phyloP scores from a whole-genome alignment of 2,888 invertebrate genomes.

The Pollenia angustigena region DNA sequence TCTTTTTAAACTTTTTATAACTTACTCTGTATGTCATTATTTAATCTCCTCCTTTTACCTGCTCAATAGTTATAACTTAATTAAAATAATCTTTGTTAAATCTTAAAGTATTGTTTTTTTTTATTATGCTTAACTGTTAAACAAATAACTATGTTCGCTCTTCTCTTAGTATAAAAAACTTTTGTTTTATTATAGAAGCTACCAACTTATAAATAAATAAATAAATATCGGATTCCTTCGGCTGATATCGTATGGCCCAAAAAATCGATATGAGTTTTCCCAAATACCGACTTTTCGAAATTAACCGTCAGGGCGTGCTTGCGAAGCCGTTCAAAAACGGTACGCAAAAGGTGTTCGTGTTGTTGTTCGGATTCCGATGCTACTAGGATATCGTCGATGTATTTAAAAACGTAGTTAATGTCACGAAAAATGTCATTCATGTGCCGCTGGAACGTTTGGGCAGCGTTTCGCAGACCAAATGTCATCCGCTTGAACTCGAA shows the following conservation, averaged over 20 bases:
- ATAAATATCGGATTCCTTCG: conserved; percentile 61
- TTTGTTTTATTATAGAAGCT: too few relatives aligned
- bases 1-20: too few relatives aligned
- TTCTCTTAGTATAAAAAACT: too few relatives aligned
- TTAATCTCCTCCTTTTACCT: too few relatives aligned
- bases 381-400: conserved; percentile 44
- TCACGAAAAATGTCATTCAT: too few relatives aligned
- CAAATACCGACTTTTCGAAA: conserved; percentile 59
- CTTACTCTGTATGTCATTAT: too few relatives aligned
- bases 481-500: conserved; percentile 79
- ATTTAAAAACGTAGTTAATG: conserved; percentile 73
- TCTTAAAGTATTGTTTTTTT: too few relatives aligned
- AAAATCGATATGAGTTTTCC: conserved; percentile 38
- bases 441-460: conserved; percentile 79
- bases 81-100: too few relatives aligned
- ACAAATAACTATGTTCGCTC: too few relatives aligned
- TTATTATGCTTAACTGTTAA: too few relatives aligned
- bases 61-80: too few relatives aligned
- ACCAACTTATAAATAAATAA: too few relatives aligned
- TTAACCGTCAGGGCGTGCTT: conserved; percentile 50
- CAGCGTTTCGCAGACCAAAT: conserved; percentile 81
- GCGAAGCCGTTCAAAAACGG: conserved; percentile 73
- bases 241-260: conserved; percentile 54
- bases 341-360: conserved; percentile 73
- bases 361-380: conserved; percentile 41